phyloP scores from a whole-genome alignment of 92 coral and sea anemone species.

The Micromussa lordhowensis region DNA sequence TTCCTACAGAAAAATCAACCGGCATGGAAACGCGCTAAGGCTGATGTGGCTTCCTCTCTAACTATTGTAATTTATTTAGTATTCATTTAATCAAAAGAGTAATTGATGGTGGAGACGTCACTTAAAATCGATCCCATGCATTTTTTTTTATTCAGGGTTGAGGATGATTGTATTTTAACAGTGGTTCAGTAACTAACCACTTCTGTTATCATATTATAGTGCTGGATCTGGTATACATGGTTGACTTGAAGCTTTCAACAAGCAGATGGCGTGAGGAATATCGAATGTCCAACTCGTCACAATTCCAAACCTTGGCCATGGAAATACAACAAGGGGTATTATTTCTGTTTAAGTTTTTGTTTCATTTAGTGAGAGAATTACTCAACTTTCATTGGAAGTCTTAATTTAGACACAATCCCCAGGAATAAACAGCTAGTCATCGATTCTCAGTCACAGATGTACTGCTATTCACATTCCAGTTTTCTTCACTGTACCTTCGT shows the following conservation, averaged over 20 bases:
- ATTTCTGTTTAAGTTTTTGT: neutral
- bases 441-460: too few relatives aligned
- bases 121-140: neutral
- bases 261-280: slow-evolving; percentile 75
- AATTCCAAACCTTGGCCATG: slow-evolving; percentile 54
- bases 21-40: too few relatives aligned
- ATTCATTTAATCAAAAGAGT: neutral
- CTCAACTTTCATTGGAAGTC: too few relatives aligned
- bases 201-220: slow-evolving; percentile 41
- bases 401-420: too few relatives aligned
- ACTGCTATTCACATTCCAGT: neutral
- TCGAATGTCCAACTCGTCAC: slow-evolving; percentile 49
- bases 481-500: neutral
- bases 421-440: too few relatives aligned
- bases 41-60: too few relatives aligned
- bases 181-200: neutral
- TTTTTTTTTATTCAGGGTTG: neutral
- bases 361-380: neutral
- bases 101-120: neutral
- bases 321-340: slow-evolving; percentile 68
- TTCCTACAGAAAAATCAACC: too few relatives aligned
- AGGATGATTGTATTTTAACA: neutral
- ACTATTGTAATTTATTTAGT: too few relatives aligned
- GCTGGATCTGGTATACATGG: slow-evolving; percentile 72
- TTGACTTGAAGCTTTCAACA: slow-evolving; percentile 68